Base-by-base conservation (phyloP, 2,797 vertebrate genomes). In the Enteromius anoplus region DNA sequence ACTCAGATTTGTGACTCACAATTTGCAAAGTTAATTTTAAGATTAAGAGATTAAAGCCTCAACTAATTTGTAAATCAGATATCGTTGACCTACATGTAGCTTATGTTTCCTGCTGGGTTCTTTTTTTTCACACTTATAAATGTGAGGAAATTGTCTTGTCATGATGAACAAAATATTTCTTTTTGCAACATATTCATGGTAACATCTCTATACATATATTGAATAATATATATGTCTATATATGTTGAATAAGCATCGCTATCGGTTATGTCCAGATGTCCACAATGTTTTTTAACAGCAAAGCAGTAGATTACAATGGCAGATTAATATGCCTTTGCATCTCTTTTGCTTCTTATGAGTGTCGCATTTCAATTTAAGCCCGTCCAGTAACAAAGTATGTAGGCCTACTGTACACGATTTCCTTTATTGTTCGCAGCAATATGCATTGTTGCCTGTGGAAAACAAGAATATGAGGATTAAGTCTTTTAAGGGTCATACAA, bases 331-430 rank as follows among this genome's bases (percentile, higher is more conserved):
- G 40, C n/a, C 75, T 47, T 77, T 32, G 37, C 34, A 62, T 76
- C 55, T 77, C 14, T 62, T 76, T 62, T 77, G 55, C n/a, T 77
- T 76, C 34, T 62, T 34, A 73, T 53, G 71, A 26, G 42, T 47
- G 23, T 45, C 15, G 2, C 14, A 47, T 77, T 62, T 77, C 40
- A 64, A 29, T 60, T 11, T 78, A 65, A 77, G 40, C 19, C 58
- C 58, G 23, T 77, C 40, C 71, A 62, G 15, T 8, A 45, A 49
- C 5, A 4, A 12, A 34, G 19, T 47, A 26, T 45, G n/a, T 29
- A 45, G 75, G 23, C 40, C 23, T 73, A 45, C 42, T 78, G 58
- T 78, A 77, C 75, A 19, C 32, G 55, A 77, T 78, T 49, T 82
- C 15, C 58, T 42, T 42, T 15, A 58, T 45, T 55, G n/a, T 75